These are phyloP conservation scores for Drosophila sproati DNA, from an alignment of 1,140 invertebrate genomes.

Conservation along the genomic window DNA sequence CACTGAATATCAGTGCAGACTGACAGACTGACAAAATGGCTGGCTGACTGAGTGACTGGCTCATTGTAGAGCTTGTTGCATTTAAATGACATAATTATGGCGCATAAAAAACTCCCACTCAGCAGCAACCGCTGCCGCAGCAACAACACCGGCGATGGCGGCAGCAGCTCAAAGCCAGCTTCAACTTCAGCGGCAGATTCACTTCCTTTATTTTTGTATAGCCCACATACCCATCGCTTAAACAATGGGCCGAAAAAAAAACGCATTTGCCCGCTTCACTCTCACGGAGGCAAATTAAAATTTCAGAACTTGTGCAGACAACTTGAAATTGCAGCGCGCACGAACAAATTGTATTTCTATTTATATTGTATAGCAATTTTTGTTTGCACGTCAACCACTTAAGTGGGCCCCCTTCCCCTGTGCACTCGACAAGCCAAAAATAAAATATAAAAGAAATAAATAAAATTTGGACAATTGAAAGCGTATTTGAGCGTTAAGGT, in stretches of 20 bases:
- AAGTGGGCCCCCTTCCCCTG: slow-evolving; percentile 15
- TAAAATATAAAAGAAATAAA: slow-evolving; percentile 39
- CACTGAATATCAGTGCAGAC: neutral
- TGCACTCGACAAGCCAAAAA: neutral
- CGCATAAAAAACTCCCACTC: slow-evolving; percentile 73
- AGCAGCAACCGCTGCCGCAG: slow-evolving; percentile 1
- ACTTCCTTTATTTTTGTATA: slow-evolving; percentile 18
- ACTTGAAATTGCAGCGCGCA: slow-evolving; percentile 64
- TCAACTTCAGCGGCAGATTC: neutral
- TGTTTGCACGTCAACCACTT: slow-evolving; percentile 70
- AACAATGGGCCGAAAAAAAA: slow-evolving; percentile 57
- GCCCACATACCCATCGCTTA: slow-evolving; percentile 10
- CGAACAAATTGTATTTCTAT: slow-evolving; percentile 70
- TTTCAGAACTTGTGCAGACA: slow-evolving; percentile 59
- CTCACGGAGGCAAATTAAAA: slow-evolving; percentile 32
- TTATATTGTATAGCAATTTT: slow-evolving; percentile 81
- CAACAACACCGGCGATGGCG: slow-evolving; percentile 19
- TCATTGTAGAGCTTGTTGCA: slow-evolving; percentile 71
- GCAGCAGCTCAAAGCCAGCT: slow-evolving; percentile 18
- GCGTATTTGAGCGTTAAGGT: slow-evolving; percentile 81
- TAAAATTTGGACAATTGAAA: slow-evolving; percentile 78
- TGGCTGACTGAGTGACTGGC: slow-evolving; percentile 46
- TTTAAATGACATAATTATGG: slow-evolving; percentile 83
- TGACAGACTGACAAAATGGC: slow-evolving; percentile 32
- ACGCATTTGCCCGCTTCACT: slow-evolving; percentile 16